Conservation (phyloP, 2,888 invertebrate species). For the Mythimna loreyi region DNA sequence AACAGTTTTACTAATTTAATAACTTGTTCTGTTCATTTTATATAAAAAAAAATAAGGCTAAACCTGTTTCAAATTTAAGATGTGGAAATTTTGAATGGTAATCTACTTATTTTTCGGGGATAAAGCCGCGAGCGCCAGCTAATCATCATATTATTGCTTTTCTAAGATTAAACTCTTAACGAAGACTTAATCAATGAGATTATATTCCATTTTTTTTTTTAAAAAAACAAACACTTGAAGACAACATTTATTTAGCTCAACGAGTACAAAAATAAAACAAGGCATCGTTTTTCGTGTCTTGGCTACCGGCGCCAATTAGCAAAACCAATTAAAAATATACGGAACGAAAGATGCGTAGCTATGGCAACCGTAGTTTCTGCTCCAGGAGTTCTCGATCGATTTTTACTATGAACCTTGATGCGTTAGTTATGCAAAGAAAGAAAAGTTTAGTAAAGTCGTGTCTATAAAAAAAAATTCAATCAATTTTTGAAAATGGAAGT, state of each 20-base stretch:
- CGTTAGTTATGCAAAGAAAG: neutral
- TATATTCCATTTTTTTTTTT: constrained; percentile 8
- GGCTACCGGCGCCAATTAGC: constrained; percentile 63
- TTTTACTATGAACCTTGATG: neutral
- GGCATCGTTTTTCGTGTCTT: constrained; percentile 50
- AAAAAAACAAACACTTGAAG: constrained; percentile 2
- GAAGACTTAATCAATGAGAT: too few relatives aligned
- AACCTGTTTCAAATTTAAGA: too few relatives aligned
- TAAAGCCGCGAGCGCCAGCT: too few relatives aligned
- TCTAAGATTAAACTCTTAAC: neutral
- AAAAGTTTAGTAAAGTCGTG: neutral
- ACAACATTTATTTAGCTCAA: neutral
- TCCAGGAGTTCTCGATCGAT: constrained; percentile 8
- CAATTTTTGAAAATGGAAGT: neutral
- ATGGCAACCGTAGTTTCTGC: constrained; percentile 34
- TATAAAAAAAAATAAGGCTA: too few relatives aligned
- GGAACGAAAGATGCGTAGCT: constrained; percentile 45
- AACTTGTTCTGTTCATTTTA: too few relatives aligned
- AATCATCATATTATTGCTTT: too few relatives aligned
- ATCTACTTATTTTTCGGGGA: too few relatives aligned
- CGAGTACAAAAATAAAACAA: constrained; percentile 45
- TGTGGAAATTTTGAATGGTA: too few relatives aligned
- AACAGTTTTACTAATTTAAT: too few relatives aligned
- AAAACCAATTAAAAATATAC: constrained; percentile 66
- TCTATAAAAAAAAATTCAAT: neutral